A percentile compares a stretch with the other conserved stretches of the same genome.
Conservation (phyloP, 2,113 vertebrate genomes). For the Alouatta palliata region DNA sequence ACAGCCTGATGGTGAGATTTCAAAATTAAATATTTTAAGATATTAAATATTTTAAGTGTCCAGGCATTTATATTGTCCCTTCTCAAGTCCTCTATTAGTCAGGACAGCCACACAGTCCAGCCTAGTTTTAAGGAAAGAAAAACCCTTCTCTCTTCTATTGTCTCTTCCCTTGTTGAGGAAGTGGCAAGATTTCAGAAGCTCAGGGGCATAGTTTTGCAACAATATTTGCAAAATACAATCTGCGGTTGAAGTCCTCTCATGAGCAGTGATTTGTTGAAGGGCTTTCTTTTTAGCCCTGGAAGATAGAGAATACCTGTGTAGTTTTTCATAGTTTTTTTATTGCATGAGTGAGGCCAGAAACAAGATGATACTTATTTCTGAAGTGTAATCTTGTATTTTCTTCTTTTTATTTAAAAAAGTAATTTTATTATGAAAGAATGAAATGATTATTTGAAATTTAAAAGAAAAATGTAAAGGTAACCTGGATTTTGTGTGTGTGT, state of each 20-base stretch:
- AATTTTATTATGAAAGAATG: not conserved
- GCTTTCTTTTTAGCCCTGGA: not conserved
- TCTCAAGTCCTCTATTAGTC: no score
- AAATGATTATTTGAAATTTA: not conserved
- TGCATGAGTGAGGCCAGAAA: not conserved
- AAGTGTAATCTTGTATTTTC: not conserved
- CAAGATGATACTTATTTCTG: not conserved
- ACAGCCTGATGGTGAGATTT: accelerated
- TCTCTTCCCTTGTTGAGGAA: no score
- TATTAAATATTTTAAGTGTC: no score
- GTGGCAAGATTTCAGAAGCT: not conserved
- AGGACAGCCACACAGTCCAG: not conserved
- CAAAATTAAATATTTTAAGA: no score
- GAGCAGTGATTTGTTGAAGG: not conserved
- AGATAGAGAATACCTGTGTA: not conserved
- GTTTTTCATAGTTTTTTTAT: not conserved
- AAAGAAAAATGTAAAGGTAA: not conserved
- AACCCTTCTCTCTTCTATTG: no score
- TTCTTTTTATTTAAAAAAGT: not conserved
- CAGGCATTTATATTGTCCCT: accelerated
- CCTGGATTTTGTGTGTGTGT: no score
- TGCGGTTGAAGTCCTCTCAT: not conserved
- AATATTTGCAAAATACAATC: not conserved
- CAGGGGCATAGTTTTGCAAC: not conserved
- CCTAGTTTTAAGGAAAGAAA: not conserved